phyloP scores from a whole-genome alignment of 2,113 vertebrate genomes.

The Erinaceus europaeus region DNA sequence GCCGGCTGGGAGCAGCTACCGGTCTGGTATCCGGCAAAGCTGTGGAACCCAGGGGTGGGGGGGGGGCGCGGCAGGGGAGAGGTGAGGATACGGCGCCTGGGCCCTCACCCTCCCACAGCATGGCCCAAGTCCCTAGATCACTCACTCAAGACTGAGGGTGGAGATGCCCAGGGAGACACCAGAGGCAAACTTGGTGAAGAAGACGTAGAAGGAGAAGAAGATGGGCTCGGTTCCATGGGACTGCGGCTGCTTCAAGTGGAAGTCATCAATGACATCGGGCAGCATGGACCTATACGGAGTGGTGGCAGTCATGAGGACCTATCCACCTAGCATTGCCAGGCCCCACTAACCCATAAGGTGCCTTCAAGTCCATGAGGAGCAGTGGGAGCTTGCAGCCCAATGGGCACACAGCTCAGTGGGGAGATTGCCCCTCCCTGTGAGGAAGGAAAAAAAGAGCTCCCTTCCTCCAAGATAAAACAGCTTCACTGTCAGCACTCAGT shows the following conservation, averaged over 20 bases:
- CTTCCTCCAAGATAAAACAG: background rate
- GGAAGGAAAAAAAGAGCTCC: background rate
- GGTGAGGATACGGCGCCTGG: background rate
- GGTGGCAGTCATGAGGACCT: background rate
- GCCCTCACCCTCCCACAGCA: background rate
- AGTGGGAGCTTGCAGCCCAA: too few relatives aligned
- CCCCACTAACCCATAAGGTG: background rate
- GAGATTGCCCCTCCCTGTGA: background rate
- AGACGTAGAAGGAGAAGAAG: conserved; percentile 98
- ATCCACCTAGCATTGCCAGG: background rate
- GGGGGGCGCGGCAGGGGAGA: background rate
- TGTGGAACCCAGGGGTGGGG: conserved; percentile 64
- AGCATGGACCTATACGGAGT: conserved; percentile 91
- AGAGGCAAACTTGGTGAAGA: conserved; percentile 96
- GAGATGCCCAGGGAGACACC: conserved; percentile 94
- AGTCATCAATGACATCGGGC: conserved; percentile 94
- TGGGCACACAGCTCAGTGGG: too few relatives aligned
- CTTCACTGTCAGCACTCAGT: background rate
- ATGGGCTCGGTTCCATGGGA: conserved; percentile 90
- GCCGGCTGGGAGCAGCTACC: conserved; percentile 86
- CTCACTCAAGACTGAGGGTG: conserved; percentile 94
- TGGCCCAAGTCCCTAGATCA: background rate
- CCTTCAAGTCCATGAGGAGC: background rate
- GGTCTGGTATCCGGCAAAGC: conserved; percentile 92
- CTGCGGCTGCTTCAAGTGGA: conserved; percentile 90